Base-by-base conservation (phyloP, 2,113 vertebrate species). In the Peromyscus maniculatus region DNA sequence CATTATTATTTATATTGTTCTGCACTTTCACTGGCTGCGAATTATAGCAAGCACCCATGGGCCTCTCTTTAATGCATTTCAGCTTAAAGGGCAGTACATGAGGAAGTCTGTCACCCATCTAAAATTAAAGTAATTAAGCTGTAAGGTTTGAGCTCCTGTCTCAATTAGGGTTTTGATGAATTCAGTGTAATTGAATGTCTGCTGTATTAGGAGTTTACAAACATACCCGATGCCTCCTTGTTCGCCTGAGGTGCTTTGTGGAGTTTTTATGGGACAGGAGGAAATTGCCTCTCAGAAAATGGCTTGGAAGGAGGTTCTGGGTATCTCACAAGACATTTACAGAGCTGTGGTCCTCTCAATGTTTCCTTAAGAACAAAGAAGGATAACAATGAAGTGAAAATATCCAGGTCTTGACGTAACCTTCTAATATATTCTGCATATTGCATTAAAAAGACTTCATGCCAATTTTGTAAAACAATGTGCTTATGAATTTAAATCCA, bases 81-180 rank as follows among this genome's bases (percentile, higher is more conserved):
- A 17, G 91, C 0, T 0, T 89, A 92, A 98, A 98, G 97, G 36
- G 89, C 90, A 39, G 2, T 84, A 83, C 36, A 0, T 36, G 97
- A 96, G 93, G 95, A 96, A 96, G 94, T 80, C 67, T 97, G 92
- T 96, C 96, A 78, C 97, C 97, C 13, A 93, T 97, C 93, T 97
- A 97, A 98, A 98, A 98, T 98, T 94, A 98, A 98, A 98, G 97
- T 92, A 97, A 98, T 98, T 98, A 98, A 95, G 87, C 55, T 80
- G 36, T 95, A 97, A 98, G 97, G 97, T 90, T 95, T 89, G 96
- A 98, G 97, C 95, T 96, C 91, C 98, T 97, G 97, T 98, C 98
- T 98, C 98, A 98, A 94, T 98, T 98, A 98, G 97, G 94, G 96
- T 95, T 93, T 46, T 98, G 98, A 98, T 97, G 96, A 97, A 98